Evolutionary conservation across 2,113 vertebrate genomes (phyloP).

Genomic region (Odocoileus hemionus): DNA sequence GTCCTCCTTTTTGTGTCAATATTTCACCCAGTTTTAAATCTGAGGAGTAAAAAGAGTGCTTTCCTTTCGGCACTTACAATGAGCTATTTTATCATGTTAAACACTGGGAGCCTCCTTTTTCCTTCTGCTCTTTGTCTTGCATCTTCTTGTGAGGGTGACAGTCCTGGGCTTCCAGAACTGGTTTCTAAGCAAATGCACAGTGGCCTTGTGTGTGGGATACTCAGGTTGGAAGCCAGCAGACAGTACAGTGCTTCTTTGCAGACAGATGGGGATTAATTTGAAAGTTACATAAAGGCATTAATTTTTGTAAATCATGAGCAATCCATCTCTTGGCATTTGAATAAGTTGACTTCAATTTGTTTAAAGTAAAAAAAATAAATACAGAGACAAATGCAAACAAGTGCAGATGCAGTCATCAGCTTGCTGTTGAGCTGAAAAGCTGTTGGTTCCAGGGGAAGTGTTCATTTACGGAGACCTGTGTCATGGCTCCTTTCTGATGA

Average conservation of each 20-base stretch:
- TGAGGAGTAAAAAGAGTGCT: neutral
- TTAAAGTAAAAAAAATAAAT: slow-evolving; percentile 55
- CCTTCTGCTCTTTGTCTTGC: neutral
- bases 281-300: slow-evolving; percentile 38
- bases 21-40: neutral
- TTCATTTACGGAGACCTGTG: neutral
- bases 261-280: slow-evolving; percentile 62
- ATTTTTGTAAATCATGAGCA: slow-evolving; percentile 65
- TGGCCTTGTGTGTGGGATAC: slow-evolving; percentile 5
- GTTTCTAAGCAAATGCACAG: slow-evolving; percentile 28
- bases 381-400: slow-evolving; percentile 46
- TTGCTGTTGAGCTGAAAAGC: slow-evolving; percentile 5
- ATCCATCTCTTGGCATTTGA: slow-evolving; percentile 42
- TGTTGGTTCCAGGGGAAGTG: neutral
- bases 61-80: neutral
- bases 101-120: neutral
- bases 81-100: neutral
- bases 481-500: neutral
- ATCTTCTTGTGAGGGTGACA: neutral
- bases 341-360: slow-evolving; percentile 42
- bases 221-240: slow-evolving; percentile 44
- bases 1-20: neutral
- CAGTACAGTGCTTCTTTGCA: slow-evolving; percentile 46
- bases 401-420: neutral
- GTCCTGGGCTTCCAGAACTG: neutral